Evolutionary conservation across 2,797 vertebrate genomes (phyloP), one percentile per base, ranked within the genome.

Genomic region (Ptychadena robeensis): DNA sequence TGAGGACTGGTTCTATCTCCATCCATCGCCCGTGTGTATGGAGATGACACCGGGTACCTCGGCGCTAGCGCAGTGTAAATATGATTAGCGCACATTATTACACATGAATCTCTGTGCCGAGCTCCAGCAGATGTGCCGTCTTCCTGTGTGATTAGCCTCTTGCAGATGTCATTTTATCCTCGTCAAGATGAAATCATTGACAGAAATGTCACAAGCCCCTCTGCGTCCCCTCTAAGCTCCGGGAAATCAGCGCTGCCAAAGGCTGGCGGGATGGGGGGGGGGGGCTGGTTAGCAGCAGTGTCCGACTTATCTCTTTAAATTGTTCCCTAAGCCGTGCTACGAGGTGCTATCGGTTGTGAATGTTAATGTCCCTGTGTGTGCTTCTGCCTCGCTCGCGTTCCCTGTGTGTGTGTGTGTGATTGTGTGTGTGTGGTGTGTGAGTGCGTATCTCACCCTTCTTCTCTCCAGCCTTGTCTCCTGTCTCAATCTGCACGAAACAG

Each of bases 251-350:
- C 64, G 35, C 34, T 69, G 64, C 53, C 35, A 34, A 38, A 38
- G 53, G 72, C 64, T 82, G 22, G 66, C 78, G 69, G n/a, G n/a
- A n/a, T 48, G 40, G 35, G 34, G 48, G 44, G 70, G 18, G 34
- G 74, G 68, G 32, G 28, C 77, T 64, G 82, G 82, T 59, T 74
- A 73, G 63, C 82, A 65, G 69, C 82, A 53, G 72, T 75, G 82
- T 70, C 78, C 65, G 82, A 85, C 70, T 80, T 85, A 85, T 85
- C 78, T 85, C 82, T 85, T 85, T 85, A 85, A 85, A 85, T 85
- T 80, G 77, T 73, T 80, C 82, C 79, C 48, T 80, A 59, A 80
- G 82, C 71, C 30, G 78, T 84, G 77, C 64, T 84, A 84, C 75
- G 70, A 84, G 82, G 77, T 80, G 82, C 78, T 85, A 85, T 85